Conservation (phyloP, 2,797 vertebrate species). For the Gila robusta region DNA sequence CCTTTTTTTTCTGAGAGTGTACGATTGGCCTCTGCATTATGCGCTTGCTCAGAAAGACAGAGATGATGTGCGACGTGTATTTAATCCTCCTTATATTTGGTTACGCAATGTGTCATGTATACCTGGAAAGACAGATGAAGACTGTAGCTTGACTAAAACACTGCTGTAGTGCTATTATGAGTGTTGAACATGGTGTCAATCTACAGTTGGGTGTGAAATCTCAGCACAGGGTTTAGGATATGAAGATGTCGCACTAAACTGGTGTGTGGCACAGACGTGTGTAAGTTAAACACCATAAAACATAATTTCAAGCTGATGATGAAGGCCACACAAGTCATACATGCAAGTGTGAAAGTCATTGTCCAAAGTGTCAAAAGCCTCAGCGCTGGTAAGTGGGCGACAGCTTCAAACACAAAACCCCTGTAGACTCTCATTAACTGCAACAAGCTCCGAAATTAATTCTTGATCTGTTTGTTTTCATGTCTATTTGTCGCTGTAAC, state of each 20-base stretch:
- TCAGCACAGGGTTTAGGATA: constrained; percentile 9
- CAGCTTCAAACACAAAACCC: constrained; percentile 52
- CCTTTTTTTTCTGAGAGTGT: too few species aligned
- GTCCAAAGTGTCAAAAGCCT: constrained; percentile 42
- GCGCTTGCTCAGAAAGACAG: not conserved
- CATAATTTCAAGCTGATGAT: constrained; percentile 38
- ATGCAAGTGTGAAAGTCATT: constrained; percentile 48
- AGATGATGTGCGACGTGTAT: not conserved
- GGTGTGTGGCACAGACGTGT: not conserved
- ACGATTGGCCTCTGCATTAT: not conserved
- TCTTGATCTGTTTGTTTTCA: constrained; percentile 50
- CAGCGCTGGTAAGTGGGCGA: constrained; percentile 35
- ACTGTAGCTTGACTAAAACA: not conserved
- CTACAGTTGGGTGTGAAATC: constrained; percentile 17
- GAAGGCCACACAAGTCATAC: constrained; percentile 35
- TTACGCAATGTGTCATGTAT: not conserved
- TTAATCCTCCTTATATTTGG: not conserved
- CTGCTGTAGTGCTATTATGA: not conserved
- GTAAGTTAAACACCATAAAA: constrained; percentile 40
- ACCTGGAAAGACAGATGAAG: not conserved
- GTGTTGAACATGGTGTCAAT: not conserved
- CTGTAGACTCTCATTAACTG: constrained; percentile 45
- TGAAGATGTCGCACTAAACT: not conserved
- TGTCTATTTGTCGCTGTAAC: constrained; percentile 41
- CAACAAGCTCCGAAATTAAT: constrained; percentile 40